Conservation (phyloP, 2,113 vertebrate species). For the Monarcha castaneiventris region DNA sequence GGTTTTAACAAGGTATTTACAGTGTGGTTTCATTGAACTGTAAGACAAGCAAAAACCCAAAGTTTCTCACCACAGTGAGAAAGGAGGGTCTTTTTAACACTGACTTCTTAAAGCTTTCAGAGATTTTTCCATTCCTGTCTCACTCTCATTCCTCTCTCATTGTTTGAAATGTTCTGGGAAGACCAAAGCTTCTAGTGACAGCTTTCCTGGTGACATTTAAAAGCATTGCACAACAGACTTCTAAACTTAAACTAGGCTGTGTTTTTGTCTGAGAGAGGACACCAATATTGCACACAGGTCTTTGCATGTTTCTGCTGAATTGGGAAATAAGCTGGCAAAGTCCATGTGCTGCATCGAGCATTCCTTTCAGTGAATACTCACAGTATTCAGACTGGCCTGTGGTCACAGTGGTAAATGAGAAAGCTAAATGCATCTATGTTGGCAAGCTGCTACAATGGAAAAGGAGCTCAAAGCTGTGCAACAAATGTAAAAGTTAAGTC, state of each 20-base stretch:
- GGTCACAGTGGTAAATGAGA: background rate
- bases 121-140: background rate
- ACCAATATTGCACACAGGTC: background rate
- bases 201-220: background rate
- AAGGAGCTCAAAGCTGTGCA: background rate
- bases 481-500: background rate
- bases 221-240: background rate
- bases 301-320: background rate
- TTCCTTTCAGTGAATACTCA: slow-evolving; percentile 10
- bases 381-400: background rate
- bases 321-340: slow-evolving; percentile 6
- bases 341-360: background rate
- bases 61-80: background rate
- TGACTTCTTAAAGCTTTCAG: background rate
- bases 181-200: background rate
- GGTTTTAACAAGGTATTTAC: background rate
- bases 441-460: background rate
- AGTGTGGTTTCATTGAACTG: background rate
- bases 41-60: background rate
- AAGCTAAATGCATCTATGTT: background rate
- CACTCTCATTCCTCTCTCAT: too few relatives aligned
- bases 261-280: background rate
- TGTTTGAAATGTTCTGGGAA: background rate
- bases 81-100: background rate
- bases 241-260: background rate